phyloP scores from a whole-genome alignment of 2,888 invertebrate species.

The Cenopis cana region DNA sequence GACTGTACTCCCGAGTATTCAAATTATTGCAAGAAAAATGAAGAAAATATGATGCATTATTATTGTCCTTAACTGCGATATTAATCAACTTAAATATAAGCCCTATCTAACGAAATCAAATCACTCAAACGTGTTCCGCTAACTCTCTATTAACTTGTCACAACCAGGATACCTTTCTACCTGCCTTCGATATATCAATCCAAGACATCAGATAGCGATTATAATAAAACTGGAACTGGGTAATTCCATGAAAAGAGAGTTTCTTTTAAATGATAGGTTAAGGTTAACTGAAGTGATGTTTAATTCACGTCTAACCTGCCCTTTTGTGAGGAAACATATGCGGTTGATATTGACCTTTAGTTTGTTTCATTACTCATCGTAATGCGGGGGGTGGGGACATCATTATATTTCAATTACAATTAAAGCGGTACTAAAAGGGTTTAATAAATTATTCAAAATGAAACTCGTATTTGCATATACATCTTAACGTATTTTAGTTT shows the following conservation, averaged over 20 bases:
- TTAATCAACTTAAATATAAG: constrained; percentile 36
- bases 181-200: constrained; percentile 39
- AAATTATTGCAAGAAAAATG: neutral
- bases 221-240: constrained; percentile 21
- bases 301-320: no score
- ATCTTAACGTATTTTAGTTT: constrained; percentile 1
- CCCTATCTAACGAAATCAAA: constrained; percentile 32
- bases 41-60: neutral
- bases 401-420: no score
- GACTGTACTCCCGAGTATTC: no score
- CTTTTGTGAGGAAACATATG: no score
- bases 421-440: no score
- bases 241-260: constrained; percentile 1
- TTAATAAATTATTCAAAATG: neutral
- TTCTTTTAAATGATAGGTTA: no score
- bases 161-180: constrained; percentile 36
- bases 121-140: constrained; percentile 29
- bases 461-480: neutral
- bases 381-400: no score
- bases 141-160: constrained; percentile 36
- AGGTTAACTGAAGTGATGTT: no score
- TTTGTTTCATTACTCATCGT: no score
- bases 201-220: constrained; percentile 25
- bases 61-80: constrained; percentile 15
- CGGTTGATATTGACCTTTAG: no score